These are phyloP conservation scores for Calyptomena viridis DNA, from an alignment of 2,113 vertebrate genomes.

Conservation along the genomic window DNA sequence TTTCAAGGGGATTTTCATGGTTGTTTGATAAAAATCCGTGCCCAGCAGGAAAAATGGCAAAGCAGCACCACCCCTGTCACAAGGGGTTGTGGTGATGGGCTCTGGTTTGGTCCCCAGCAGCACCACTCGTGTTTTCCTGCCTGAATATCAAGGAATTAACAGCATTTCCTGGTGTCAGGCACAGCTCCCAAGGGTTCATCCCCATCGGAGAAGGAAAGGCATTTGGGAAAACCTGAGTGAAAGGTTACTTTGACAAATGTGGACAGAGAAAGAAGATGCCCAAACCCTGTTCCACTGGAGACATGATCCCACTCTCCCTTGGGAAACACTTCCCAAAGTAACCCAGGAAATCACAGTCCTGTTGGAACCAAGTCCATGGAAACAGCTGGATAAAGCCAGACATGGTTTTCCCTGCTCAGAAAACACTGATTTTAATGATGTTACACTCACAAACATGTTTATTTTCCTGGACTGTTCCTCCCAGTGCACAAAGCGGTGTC, in stretches of 20 bases:
- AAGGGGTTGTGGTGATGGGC: not conserved
- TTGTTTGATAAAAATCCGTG: not conserved
- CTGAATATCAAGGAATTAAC: not conserved
- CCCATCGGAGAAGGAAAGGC: not conserved
- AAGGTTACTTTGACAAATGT: accelerated
- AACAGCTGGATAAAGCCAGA: not conserved
- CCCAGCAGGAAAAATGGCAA: not conserved
- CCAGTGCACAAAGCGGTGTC: not conserved
- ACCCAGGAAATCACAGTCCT: not conserved
- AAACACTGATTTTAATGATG: not conserved
- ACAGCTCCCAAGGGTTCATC: not conserved
- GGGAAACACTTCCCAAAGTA: not conserved
- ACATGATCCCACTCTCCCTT: accelerated
- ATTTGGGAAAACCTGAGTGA: too few species aligned
- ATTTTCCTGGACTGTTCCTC: not conserved
- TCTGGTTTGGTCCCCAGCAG: not conserved
- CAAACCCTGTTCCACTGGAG: not conserved
- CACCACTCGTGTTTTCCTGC: not conserved
- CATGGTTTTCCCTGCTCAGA: not conserved
- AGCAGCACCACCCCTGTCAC: not conserved
- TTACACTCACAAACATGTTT: not conserved
- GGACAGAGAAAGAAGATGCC: not conserved
- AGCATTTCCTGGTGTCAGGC: not conserved
- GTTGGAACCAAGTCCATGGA: not conserved
- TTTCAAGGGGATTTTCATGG: not conserved